Evolutionary conservation across 1,140 invertebrate genomes (phyloP).

Genomic region (Lerema accius): DNA sequence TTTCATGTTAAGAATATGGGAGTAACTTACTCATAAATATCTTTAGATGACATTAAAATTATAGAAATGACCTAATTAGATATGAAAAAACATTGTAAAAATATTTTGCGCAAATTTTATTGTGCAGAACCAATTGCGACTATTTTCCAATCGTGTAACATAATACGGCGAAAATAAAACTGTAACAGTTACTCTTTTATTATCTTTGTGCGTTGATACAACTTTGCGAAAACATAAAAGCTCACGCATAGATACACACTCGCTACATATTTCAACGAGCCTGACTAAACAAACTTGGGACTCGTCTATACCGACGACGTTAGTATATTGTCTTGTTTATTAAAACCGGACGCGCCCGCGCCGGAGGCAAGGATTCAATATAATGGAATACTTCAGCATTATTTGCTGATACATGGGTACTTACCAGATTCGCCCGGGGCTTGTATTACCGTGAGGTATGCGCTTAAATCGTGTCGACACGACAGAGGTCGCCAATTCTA

Average conservation of each 20-base stretch:
- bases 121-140: too few species aligned
- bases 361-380: conserved; percentile 75
- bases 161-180: too few species aligned
- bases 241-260: conserved; percentile 31
- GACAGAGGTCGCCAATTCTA: conserved; percentile 52
- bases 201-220: conserved; percentile 25
- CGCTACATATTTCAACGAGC: conserved; percentile 23
- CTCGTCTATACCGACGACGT: conserved; percentile 24
- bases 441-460: conserved; percentile 68
- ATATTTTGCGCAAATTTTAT: too few species aligned
- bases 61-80: too few species aligned
- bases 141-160: too few species aligned
- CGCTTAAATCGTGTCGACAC: conserved; percentile 60
- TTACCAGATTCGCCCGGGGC: conserved; percentile 60
- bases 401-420: conserved; percentile 74
- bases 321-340: conserved; percentile 73
- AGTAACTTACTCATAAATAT: too few species aligned
- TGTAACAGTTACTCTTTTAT: conserved; percentile 30
- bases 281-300: conserved; percentile 32
- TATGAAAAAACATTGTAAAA: too few species aligned
- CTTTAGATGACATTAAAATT: too few species aligned
- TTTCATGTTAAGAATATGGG: too few species aligned
- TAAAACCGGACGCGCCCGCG: conserved; percentile 64
- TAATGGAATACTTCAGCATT: conserved; percentile 78
- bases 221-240: conserved; percentile 27